Conservation (phyloP, 2,797 vertebrate genomes). For the Gadopsis marmoratus region DNA sequence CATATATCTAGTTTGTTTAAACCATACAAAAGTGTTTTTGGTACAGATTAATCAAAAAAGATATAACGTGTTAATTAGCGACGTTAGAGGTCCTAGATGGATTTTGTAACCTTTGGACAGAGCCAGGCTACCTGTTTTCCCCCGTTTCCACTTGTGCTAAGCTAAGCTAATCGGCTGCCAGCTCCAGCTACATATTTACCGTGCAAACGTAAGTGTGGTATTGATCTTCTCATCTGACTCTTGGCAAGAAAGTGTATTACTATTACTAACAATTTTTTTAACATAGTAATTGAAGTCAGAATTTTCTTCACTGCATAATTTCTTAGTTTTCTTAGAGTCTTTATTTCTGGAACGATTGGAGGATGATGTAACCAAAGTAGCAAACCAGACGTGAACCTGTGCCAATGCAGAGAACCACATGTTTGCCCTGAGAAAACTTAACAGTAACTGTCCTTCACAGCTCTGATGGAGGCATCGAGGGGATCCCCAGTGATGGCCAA, state of each 20-base stretch:
- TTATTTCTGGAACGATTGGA: neutral
- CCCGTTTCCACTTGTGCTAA: neutral
- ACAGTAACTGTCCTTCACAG: constrained; percentile 32
- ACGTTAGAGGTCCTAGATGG: neutral
- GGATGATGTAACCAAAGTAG: neutral
- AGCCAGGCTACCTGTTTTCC: neutral
- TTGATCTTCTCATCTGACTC: neutral
- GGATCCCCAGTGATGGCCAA: constrained; percentile 49
- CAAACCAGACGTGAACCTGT: neutral
- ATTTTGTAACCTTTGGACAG: neutral
- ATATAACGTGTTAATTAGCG: neutral
- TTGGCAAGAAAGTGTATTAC: neutral
- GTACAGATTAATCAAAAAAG: neutral
- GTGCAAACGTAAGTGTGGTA: neutral
- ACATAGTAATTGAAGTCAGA: neutral
- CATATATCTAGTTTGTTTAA: neutral
- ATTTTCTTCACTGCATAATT: neutral
- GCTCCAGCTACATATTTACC: neutral
- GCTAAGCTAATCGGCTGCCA: neutral
- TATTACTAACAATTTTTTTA: neutral
- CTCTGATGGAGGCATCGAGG: constrained; percentile 31
- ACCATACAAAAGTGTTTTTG: no score
- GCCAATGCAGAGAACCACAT: constrained; percentile 1
- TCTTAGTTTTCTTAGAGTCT: neutral
- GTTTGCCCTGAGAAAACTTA: constrained; percentile 2